A percentile compares a stretch with the other conserved stretches of the same genome.
phyloP scores from a whole-genome alignment of 2,113 vertebrate genomes.

The Aegithalos caudatus region DNA sequence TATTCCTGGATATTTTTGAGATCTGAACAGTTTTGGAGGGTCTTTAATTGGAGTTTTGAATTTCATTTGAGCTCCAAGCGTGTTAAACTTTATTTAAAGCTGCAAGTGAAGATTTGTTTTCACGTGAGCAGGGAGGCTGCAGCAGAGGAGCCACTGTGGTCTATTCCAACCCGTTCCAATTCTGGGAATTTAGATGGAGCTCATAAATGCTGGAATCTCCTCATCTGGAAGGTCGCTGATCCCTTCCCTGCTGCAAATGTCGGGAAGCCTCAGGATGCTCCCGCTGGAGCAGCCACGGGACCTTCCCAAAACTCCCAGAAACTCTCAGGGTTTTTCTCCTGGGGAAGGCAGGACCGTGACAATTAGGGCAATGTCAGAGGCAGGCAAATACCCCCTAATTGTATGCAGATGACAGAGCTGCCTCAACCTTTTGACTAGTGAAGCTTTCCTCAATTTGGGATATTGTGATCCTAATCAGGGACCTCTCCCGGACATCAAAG shows the following conservation, averaged over 20 bases:
- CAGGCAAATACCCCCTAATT: constrained; percentile 45
- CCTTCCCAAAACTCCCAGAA: background rate
- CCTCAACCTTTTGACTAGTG: constrained; percentile 63
- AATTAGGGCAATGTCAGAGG: constrained; percentile 22
- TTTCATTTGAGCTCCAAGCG: background rate
- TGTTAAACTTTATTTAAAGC: background rate
- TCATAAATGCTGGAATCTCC: background rate
- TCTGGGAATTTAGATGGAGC: background rate
- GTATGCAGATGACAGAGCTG: constrained; percentile 57
- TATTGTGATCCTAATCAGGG: constrained; percentile 69
- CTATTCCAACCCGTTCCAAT: background rate
- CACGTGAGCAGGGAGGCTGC: background rate
- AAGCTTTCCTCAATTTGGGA: constrained; percentile 65
- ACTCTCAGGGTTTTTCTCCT: background rate
- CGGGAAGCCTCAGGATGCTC: background rate
- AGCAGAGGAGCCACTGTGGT: background rate
- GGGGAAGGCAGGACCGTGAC: background rate
- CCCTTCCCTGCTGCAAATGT: background rate
- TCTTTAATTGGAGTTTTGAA: background rate
- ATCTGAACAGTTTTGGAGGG: background rate
- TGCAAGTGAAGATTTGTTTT: background rate
- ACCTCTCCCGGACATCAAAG: constrained; percentile 64
- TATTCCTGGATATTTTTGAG: background rate
- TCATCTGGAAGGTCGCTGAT: background rate
- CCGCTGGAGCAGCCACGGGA: background rate